These are phyloP conservation scores for Stegastes partitus DNA, from an alignment of 2,113 vertebrate species.

Conservation along the genomic window DNA sequence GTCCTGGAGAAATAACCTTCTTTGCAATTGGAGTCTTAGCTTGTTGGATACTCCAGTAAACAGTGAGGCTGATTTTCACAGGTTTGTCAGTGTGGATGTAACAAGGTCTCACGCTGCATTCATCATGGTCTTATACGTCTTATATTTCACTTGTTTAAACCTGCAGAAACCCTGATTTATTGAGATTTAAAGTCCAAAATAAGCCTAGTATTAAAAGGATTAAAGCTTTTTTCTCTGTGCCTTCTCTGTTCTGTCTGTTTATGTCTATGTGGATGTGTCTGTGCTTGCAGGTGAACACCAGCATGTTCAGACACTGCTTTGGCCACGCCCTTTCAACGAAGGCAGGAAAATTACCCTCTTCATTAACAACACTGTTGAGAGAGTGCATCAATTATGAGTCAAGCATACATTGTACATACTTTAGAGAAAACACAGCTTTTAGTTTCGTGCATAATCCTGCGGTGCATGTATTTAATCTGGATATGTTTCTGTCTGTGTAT, in stretches of 20 bases:
- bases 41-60: too few species aligned
- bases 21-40: too few species aligned
- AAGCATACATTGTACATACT: slow-evolving; percentile 33
- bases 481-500: slow-evolving; percentile 32
- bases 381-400: slow-evolving; percentile 13
- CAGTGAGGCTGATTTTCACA: too few species aligned
- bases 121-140: too few species aligned
- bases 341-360: slow-evolving; percentile 5
- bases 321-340: slow-evolving; percentile 55
- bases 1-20: too few species aligned
- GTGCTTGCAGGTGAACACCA: slow-evolving; percentile 62
- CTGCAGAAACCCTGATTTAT: too few species aligned
- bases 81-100: too few species aligned
- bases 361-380: slow-evolving; percentile 27
- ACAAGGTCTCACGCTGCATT: too few species aligned
- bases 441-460: slow-evolving; percentile 20
- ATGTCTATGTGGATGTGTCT: slow-evolving; percentile 2
- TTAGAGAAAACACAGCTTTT: slow-evolving; percentile 34
- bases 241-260: slow-evolving; percentile 1
- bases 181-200: background rate
- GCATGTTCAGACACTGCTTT: slow-evolving; percentile 57
- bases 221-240: slow-evolving; percentile 10
- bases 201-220: background rate
- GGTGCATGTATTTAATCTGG: slow-evolving; percentile 54
- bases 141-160: too few species aligned